Evolutionary conservation across 2,888 invertebrate genomes (phyloP), one percentile per base, ranked within the genome.

Genomic region (Thalpophila matura): DNA sequence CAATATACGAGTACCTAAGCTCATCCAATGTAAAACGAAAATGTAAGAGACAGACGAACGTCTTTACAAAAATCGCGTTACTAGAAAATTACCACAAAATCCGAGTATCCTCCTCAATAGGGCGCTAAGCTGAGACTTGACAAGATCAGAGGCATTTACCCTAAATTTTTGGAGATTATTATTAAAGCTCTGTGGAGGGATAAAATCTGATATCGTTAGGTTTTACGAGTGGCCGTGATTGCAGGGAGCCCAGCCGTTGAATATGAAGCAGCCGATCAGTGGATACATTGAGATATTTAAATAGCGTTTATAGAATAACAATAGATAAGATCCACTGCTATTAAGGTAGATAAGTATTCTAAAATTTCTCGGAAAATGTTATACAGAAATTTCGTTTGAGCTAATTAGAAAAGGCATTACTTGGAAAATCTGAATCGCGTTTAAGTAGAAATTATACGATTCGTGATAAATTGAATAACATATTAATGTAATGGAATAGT

Each of bases 201-300:
- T 83, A 81, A 76, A 84, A 84, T 80, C 80, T 78, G 74, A 75
- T 80, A 79, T 80, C 84, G 81, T 86, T 82, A 77, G 68, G 77
- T 86, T 86, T 86, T 83, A 86, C 78, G 86, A 84, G 74, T 74
- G 74, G 73, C 77, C 83, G 81, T 83, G 84, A 86, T 86, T 79
- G 77, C 81, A 71, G 65, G 66, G 54, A 78, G 57, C 60, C 58
- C 64, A 58, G 49, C 68, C 66, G 68, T 65, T 78, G 74, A 72
- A 77, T 82, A 73, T 71, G 67, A 80, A 82, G 56, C 76, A 80
- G 75, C 71, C 71, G 75, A 79, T 85, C 74, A 78, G 31, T 35
- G 63, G 55, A 71, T 45, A 58, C 54, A 76, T 67, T 63, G 64
- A 58, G 63, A 60, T 64, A 60, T 73, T 78, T 60, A 66, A 75